Percentiles rank a stretch among this genome's conserved stretches.
Conservation (phyloP, 2,797 vertebrate genomes). For the Melanotaenia parkinsoni region DNA sequence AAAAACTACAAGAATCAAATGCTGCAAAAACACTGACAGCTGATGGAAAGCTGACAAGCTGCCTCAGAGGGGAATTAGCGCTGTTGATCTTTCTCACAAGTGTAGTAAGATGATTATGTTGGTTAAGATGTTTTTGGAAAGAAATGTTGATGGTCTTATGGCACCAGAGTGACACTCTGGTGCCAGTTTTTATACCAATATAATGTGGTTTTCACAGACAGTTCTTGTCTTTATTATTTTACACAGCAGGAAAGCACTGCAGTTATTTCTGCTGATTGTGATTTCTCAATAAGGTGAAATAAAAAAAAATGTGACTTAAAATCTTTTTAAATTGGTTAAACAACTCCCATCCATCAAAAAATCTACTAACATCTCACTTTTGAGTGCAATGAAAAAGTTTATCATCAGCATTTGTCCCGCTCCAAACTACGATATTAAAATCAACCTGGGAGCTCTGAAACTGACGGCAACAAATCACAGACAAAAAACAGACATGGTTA, state of each 20-base stretch:
- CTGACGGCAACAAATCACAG: neutral
- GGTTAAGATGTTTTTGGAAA: constrained; percentile 34
- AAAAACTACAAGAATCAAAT: constrained; percentile 70
- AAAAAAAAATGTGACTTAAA: neutral
- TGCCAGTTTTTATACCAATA: constrained; percentile 23
- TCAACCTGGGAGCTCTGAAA: neutral
- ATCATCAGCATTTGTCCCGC: neutral
- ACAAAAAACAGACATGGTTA: neutral
- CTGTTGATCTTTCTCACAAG: constrained; percentile 60
- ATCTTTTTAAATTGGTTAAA: too few species aligned
- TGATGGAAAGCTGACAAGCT: constrained; percentile 59
- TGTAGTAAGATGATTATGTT: constrained; percentile 43
- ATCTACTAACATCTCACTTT: neutral
- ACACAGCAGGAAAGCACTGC: neutral
- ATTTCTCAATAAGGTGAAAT: neutral
- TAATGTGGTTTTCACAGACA: neutral
- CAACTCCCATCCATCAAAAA: neutral
- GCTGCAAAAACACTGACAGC: constrained; percentile 66
- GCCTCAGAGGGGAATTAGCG: constrained; percentile 44
- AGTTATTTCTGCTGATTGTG: neutral
- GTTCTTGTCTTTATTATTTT: neutral
- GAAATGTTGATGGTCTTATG: constrained; percentile 39
- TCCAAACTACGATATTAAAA: neutral
- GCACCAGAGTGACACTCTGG: constrained; percentile 30
- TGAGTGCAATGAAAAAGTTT: neutral